These are phyloP conservation scores for Sorex maritimensis DNA, from an alignment of 2,797 vertebrate species.

Conservation along the genomic window DNA sequence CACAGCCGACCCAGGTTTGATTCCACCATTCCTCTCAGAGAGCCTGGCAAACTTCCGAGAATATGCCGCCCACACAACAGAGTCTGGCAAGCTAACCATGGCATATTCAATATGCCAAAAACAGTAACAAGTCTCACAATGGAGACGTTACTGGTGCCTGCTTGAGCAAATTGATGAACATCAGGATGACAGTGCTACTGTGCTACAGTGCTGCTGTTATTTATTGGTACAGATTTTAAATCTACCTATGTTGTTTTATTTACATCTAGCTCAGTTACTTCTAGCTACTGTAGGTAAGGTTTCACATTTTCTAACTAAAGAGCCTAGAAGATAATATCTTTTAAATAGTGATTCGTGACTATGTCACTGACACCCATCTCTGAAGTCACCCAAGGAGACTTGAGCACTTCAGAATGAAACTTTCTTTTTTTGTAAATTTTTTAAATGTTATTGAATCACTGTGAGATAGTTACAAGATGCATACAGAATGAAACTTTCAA, in stretches of 20 bases:
- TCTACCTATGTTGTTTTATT: conserved; percentile 20
- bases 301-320: conserved; percentile 34
- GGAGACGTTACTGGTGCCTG: too few species aligned
- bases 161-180: too few species aligned
- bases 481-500: not conserved
- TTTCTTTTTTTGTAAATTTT: not conserved
- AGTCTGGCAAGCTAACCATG: too few species aligned
- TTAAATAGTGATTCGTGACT: not conserved
- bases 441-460: too few species aligned
- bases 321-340: not conserved
- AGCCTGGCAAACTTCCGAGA: too few species aligned
- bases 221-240: conserved; percentile 18
- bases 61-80: too few species aligned
- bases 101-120: too few species aligned
- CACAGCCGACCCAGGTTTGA: too few species aligned
- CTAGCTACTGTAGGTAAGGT: not conserved
- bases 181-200: too few species aligned
- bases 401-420: not conserved
- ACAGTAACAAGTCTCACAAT: too few species aligned
- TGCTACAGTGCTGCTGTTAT: not conserved
- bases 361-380: not conserved
- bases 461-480: too few species aligned
- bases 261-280: not conserved
- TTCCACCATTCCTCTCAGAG: too few species aligned
- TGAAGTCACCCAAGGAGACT: not conserved